phyloP scores from a whole-genome alignment of 1,140 invertebrate species.

The Anthonomus grandis region DNA sequence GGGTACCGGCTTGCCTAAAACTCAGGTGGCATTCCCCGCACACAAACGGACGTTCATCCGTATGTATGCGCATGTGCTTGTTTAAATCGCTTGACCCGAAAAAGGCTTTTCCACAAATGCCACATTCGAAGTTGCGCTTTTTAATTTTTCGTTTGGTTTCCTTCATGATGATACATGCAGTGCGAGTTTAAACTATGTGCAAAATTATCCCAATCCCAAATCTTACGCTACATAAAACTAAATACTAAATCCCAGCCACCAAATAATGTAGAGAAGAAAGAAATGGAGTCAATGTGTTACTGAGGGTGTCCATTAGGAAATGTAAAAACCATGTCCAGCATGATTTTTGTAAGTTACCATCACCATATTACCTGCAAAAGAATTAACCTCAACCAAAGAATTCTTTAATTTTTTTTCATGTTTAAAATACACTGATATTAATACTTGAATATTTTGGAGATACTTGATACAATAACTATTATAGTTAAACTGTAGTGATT shows the following conservation, averaged over 20 bases:
- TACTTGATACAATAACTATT: too few relatives aligned
- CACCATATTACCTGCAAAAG: constrained; percentile 10
- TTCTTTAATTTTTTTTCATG: too few relatives aligned
- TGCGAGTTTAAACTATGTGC: not conserved
- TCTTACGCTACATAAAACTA: too few relatives aligned
- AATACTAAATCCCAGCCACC: constrained; percentile 6
- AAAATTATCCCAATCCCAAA: too few relatives aligned
- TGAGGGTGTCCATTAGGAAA: not conserved
- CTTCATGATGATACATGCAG: not conserved
- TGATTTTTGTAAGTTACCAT: not conserved
- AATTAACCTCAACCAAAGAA: constrained; percentile 6
- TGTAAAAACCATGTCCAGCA: constrained; percentile 11
- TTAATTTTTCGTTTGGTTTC: constrained; percentile 27
- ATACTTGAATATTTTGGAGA: too few relatives aligned
- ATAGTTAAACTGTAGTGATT: too few relatives aligned
- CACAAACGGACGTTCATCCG: constrained; percentile 58
- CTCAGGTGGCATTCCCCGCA: constrained; percentile 72
- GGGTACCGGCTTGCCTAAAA: constrained; percentile 67
- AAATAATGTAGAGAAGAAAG: not conserved
- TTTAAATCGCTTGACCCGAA: constrained; percentile 52
- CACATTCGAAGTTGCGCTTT: constrained; percentile 47
- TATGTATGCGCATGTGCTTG: constrained; percentile 58
- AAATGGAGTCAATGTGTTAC: not conserved
- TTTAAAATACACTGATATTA: too few relatives aligned
- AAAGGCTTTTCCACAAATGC: constrained; percentile 54